Base-by-base conservation (phyloP, 2,797 vertebrate genomes). In the Rachycentron canadum region DNA sequence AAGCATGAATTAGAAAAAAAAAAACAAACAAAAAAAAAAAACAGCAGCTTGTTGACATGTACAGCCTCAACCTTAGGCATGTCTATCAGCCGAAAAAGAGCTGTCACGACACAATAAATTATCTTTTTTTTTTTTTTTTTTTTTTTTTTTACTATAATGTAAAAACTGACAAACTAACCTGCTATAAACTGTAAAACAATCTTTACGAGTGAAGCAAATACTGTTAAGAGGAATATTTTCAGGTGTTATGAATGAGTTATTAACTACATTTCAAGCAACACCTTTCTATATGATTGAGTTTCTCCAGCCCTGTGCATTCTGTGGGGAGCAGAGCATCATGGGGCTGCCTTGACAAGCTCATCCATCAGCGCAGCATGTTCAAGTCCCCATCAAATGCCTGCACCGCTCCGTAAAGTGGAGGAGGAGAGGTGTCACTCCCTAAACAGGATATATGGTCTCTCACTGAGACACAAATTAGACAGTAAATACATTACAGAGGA, bases 401-500 rank as follows among this genome's bases (percentile, higher is more conserved):
- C 86, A 78, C 84, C 58, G 87, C 90, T 89, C 92, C 87, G 90
- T 92, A 92, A 92, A 93, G 91, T 93, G 91, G 89, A 93, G 94
- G 94, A 94, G 94, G 93, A 91, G 92, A 94, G 89, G 93, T 95
- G 95, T 95, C 95, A 95, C 90, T 94, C 95, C 91, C 93, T 95
- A 95, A 96, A 95, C 92, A 94, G 95, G 93, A 96, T 95, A 94
- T 95, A 95, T 95, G 92, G 94, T 91, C 93, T 93, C 93, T 93
- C 91, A 86, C 91, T 84, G 94, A 94, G 94, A 95, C 94, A 94
- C 94, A 95, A 94, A 96, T 95, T 95, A 95, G 93, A 94, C 92
- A 93, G 94, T 95, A 96, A 96, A 95, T 95, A 95, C 94, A 95
- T 95, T 95, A 95, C 91, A 76, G 87, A 87, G 91, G 91, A 91